A percentile compares a stretch with the other conserved stretches of the same genome.
Conservation (phyloP, 2,888 invertebrate genomes). For the Drosophila kuntzei region DNA sequence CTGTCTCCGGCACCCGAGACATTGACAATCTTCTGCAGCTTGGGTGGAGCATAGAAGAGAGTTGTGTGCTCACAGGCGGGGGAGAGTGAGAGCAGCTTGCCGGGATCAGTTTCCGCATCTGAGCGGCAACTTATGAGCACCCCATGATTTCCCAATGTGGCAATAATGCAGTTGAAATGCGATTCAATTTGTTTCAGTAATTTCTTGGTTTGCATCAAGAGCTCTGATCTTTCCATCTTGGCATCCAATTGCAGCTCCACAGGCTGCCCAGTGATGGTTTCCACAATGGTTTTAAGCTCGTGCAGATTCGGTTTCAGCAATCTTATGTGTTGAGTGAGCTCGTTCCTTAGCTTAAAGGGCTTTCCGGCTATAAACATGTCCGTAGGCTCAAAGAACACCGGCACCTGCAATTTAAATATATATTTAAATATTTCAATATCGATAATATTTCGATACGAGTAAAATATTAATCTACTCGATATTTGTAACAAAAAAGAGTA, state of each 20-base stretch:
- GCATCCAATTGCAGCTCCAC: slow-evolving; percentile 42
- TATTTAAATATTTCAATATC: no score
- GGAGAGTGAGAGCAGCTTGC: slow-evolving; percentile 61
- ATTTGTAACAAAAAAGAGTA: no score
- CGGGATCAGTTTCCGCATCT: slow-evolving; percentile 45
- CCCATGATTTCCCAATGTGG: slow-evolving; percentile 89
- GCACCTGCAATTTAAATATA: slow-evolving; percentile 85
- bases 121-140: slow-evolving; percentile 85
- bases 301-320: slow-evolving; percentile 92
- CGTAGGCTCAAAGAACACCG: slow-evolving; percentile 97
- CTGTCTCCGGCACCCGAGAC: slow-evolving; percentile 95
- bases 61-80: slow-evolving; percentile 40
- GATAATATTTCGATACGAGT: no score
- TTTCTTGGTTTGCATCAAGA: slow-evolving; percentile 76
- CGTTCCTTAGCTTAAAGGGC: slow-evolving; percentile 87
- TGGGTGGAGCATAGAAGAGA: slow-evolving; percentile 71
- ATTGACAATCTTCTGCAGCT: slow-evolving; percentile 87
- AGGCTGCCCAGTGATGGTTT: slow-evolving; percentile 83
- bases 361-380: slow-evolving; percentile 91
- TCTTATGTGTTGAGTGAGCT: slow-evolving; percentile 79
- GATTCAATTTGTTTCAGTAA: slow-evolving; percentile 85
- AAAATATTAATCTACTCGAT: no score
- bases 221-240: slow-evolving; percentile 27
- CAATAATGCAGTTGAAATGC: slow-evolving; percentile 87
- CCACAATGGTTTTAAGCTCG: slow-evolving; percentile 90